These are phyloP conservation scores for Blastobasis adustella DNA, from an alignment of 2,888 invertebrate species.

Conservation along the genomic window DNA sequence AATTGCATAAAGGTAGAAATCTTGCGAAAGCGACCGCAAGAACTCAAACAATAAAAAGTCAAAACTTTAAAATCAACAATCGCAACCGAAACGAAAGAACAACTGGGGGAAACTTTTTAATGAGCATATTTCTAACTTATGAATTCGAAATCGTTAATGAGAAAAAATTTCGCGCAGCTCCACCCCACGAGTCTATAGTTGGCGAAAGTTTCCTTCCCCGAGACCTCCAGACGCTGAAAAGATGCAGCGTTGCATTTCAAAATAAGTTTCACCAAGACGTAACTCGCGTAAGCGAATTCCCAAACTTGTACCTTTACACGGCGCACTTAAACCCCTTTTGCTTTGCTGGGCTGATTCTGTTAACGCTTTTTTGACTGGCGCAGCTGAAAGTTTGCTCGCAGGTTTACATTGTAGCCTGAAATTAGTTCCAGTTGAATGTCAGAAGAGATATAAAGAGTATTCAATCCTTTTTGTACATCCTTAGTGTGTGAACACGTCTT, in stretches of 20 bases:
- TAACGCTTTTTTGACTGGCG: conserved; percentile 15
- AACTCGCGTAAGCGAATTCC: conserved; percentile 6
- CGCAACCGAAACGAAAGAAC: conserved; percentile 1
- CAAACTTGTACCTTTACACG: conserved; percentile 19
- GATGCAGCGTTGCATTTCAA: conserved; percentile 38
- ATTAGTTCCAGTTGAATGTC: conserved; percentile 56
- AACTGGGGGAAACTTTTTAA: conserved; percentile 14
- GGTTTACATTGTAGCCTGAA: conserved; percentile 50
- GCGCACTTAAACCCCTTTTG: conserved; percentile 21
- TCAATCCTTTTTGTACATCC: conserved; percentile 18
- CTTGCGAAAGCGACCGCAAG: too few species aligned
- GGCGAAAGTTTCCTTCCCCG: conserved; percentile 36
- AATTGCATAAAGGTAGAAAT: too few species aligned
- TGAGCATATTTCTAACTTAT: conserved; percentile 30
- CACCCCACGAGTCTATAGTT: conserved; percentile 23
- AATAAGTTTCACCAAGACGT: conserved; percentile 14
- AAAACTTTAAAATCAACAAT: conserved; percentile 3
- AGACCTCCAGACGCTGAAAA: conserved; percentile 29
- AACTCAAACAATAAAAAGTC: background rate
- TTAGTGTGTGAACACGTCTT: too few species aligned
- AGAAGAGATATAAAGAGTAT: conserved; percentile 39
- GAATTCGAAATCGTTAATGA: conserved; percentile 41
- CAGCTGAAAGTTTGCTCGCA: conserved; percentile 32
- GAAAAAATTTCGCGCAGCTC: conserved; percentile 26
- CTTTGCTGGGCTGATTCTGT: conserved; percentile 3